Conservation (phyloP, 1,140 invertebrate species). For the Antheraea pernyi region DNA sequence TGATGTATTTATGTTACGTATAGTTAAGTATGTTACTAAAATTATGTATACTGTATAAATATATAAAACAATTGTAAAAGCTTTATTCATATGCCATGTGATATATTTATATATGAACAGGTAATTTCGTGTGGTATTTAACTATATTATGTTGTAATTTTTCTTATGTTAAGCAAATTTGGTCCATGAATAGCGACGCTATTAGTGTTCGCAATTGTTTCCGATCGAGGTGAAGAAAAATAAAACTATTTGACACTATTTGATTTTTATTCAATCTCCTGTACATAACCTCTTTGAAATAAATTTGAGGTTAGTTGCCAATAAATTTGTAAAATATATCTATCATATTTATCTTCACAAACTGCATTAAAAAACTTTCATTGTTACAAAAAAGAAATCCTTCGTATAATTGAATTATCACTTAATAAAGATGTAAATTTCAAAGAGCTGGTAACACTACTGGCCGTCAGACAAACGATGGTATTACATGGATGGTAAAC, state of each 20-base stretch:
- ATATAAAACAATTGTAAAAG: neutral
- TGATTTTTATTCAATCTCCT: neutral
- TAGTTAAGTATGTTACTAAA: neutral
- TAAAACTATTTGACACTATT: neutral
- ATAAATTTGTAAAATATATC: too few relatives aligned
- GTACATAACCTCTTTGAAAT: too few relatives aligned
- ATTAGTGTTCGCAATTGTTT: neutral
- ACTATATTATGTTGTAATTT: neutral
- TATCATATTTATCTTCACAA: too few relatives aligned
- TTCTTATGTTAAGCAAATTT: neutral
- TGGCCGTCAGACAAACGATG: too few relatives aligned
- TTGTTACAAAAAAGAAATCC: too few relatives aligned
- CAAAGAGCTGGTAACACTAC: too few relatives aligned
- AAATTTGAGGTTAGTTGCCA: too few relatives aligned
- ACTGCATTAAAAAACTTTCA: too few relatives aligned
- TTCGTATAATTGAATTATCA: too few relatives aligned
- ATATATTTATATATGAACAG: constrained; percentile 1
- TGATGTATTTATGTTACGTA: too few relatives aligned
- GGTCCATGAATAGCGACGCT: neutral
- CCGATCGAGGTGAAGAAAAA: neutral
- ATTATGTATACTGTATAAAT: neutral
- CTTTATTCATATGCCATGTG: constrained; percentile 4
- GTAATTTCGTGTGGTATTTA: neutral
- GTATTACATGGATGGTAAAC: too few relatives aligned
- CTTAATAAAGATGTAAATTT: too few relatives aligned